Percentiles rank a stretch among this genome's conserved stretches.
These are phyloP conservation scores for Agrilus planipennis DNA, from an alignment of 1,140 invertebrate species.

Conservation along the genomic window DNA sequence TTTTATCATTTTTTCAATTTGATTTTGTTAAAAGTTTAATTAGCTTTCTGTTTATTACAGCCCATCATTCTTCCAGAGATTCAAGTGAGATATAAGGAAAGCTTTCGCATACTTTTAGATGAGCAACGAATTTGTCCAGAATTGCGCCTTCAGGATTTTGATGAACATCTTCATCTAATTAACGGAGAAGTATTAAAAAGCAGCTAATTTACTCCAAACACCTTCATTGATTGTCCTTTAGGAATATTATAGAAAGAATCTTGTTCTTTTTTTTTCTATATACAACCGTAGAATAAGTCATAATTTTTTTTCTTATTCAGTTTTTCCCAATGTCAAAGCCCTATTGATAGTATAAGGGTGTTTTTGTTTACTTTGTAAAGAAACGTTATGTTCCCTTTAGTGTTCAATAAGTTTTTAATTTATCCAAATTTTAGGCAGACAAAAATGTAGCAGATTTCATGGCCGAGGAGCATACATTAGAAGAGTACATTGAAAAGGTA, in stretches of 20 bases:
- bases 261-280: too few relatives aligned
- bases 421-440: constrained; percentile 29
- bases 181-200: constrained; percentile 51
- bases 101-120: constrained; percentile 48
- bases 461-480: constrained; percentile 47
- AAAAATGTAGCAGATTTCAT: constrained; percentile 57
- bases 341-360: not conserved
- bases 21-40: too few relatives aligned
- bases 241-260: too few relatives aligned
- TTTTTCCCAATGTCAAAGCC: constrained; percentile 2
- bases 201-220: not conserved
- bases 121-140: constrained; percentile 60
- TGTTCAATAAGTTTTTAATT: not conserved
- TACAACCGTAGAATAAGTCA: too few relatives aligned
- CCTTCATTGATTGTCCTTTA: too few relatives aligned
- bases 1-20: not conserved
- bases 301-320: too few relatives aligned
- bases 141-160: constrained; percentile 60
- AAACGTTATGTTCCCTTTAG: too few relatives aligned
- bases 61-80: constrained; percentile 56
- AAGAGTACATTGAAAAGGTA: constrained; percentile 53
- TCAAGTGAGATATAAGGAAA: constrained; percentile 42
- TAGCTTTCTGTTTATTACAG: constrained; percentile 33
- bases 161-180: constrained; percentile 69
- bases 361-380: not conserved